Evolutionary conservation across 2,888 invertebrate genomes (phyloP), one percentile per base, ranked within the genome.

Genomic region (Tetranychus piercei): DNA sequence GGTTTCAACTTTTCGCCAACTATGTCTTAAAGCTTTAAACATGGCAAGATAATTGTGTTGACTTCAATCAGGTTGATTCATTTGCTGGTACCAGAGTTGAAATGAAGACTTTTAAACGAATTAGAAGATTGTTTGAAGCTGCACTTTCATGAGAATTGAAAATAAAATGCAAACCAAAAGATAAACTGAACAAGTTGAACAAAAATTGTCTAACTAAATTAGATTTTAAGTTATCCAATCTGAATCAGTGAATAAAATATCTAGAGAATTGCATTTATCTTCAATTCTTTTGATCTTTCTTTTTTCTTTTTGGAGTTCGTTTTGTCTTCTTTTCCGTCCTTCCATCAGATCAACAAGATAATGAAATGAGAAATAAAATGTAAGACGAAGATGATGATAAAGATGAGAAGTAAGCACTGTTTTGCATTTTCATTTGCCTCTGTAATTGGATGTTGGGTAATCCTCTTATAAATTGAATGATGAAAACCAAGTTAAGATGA

Each of bases 391-490:
- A 55, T 55, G 55, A 34, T 34, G 34, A 34, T 34, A 34, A 34
- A 34, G 34, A 34, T 34, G 34, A 34, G 0, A 55, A 55, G 15
- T 15, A 9, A 15, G 55, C 9, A 55, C 55, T 55, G 55, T 55
- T 55, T 55, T 55, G 55, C 55, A 55, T 55, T 55, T 55, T 55
- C 55, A 55, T 55, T 55, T 55, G 55, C 55, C 15, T 55, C 55
- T 55, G 55, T 55, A 55, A 55, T 55, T 55, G 55, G 55, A 55
- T 55, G 55, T 55, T 6, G 15, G 55, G 55, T 55, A 55, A 55
- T 55, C 55, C 55, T 55, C 55, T 55, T 55, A 55, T 55, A 55
- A 55, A 55, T 55, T 55, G 55, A 55, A 55, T 55, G 55, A 55
- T 15, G 55, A 55, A 55, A 55, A 55, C 55, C 55, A 55, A 55